Evolutionary conservation across 2,113 vertebrate species (phyloP).

Genomic region (Daboia siamensis): DNA sequence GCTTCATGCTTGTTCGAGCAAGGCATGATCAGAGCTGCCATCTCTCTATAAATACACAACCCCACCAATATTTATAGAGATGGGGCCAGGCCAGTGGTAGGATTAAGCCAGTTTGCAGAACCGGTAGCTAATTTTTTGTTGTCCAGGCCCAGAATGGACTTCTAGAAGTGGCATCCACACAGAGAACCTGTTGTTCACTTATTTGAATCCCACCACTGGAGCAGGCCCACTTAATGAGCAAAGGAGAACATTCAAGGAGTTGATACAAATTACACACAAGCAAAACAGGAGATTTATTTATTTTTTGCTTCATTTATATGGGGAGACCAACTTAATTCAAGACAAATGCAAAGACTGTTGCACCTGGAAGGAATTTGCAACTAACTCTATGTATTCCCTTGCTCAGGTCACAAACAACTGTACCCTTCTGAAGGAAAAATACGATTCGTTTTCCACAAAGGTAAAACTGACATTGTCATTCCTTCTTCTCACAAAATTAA

Average conservation of each 20-base stretch:
- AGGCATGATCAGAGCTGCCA: too few species aligned
- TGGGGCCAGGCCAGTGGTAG: too few species aligned
- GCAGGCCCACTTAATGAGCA: background rate
- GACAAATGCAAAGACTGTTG: background rate
- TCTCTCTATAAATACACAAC: too few species aligned
- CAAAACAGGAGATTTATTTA: background rate
- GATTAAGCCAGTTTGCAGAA: too few species aligned
- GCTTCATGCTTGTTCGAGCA: too few species aligned
- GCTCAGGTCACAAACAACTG: background rate
- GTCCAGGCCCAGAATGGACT: too few species aligned
- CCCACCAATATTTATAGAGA: background rate
- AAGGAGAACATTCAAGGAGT: background rate
- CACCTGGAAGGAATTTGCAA: background rate
- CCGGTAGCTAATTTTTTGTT: too few species aligned
- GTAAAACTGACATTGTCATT: background rate
- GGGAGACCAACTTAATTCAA: background rate
- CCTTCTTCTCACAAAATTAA: background rate
- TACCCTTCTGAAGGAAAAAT: slow-evolving; percentile 10
- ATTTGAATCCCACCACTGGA: background rate
- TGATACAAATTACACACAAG: background rate
- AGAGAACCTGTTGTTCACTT: too few species aligned
- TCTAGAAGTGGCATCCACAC: too few species aligned
- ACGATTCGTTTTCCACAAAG: slow-evolving; percentile 3
- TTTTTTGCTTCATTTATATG: background rate
- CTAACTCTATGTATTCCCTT: background rate